Evolutionary conservation across 1,140 invertebrate species (phyloP).

Genomic region (Piezodorus guildinii): DNA sequence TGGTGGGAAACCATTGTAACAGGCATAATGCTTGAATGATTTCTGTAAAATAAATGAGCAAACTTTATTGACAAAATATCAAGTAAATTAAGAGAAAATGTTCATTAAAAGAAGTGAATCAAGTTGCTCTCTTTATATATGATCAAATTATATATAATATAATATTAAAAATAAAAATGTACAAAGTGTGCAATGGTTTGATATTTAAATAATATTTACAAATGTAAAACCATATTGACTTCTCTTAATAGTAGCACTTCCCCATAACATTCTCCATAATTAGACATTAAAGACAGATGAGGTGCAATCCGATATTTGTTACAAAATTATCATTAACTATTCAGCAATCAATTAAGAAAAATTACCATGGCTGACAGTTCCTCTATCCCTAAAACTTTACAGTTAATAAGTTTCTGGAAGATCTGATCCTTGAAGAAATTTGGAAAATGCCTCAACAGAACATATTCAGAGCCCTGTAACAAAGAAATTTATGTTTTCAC

Average conservation of each 20-base stretch:
- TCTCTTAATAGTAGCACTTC: not conserved
- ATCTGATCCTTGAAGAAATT: not conserved
- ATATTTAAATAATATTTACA: too few relatives aligned
- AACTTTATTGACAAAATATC: not conserved
- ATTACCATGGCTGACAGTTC: not conserved
- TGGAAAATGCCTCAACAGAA: not conserved
- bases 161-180: too few relatives aligned
- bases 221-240: not conserved
- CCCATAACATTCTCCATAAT: too few relatives aligned
- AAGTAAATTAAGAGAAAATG: not conserved
- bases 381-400: not conserved
- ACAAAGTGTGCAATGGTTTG: too few relatives aligned
- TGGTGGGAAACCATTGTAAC: not conserved
- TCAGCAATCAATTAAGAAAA: not conserved
- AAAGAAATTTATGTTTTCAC: not conserved
- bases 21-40: not conserved
- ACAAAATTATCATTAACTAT: not conserved
- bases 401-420: not conserved
- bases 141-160: too few relatives aligned
- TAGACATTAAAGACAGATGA: too few relatives aligned
- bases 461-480: constrained; percentile 3
- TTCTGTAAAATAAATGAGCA: not conserved
- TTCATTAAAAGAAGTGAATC: not conserved
- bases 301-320: too few relatives aligned
- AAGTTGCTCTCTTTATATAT: not conserved